phyloP scores from a whole-genome alignment of 2,888 invertebrate species.

The Anthophora plumipes region DNA sequence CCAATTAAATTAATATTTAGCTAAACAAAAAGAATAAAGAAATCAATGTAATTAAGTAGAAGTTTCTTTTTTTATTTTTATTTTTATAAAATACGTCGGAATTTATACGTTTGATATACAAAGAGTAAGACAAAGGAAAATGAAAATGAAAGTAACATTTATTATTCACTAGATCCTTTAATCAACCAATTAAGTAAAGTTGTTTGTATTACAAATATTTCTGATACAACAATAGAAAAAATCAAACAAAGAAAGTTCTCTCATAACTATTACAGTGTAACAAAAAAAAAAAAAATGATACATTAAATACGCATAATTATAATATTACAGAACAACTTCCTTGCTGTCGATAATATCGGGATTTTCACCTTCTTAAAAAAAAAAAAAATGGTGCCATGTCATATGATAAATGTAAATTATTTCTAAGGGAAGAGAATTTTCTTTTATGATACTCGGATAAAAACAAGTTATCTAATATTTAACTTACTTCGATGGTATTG shows the following conservation, averaged over 20 bases:
- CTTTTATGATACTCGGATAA: not conserved
- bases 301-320: not conserved
- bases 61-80: not conserved
- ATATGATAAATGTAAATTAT: slow-evolving; percentile 23
- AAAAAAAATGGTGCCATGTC: slow-evolving; percentile 30
- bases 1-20: slow-evolving; percentile 22
- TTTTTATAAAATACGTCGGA: not conserved
- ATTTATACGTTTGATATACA: not conserved
- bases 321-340: slow-evolving; percentile 1
- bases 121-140: not conserved
- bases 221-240: not conserved
- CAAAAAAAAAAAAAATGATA: not conserved
- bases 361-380: slow-evolving; percentile 11
- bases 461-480: slow-evolving; percentile 19
- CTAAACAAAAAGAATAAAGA: not conserved
- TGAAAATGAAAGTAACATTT: not conserved
- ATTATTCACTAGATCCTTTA: not conserved
- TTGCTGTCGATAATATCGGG: slow-evolving; percentile 32
- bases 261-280: not conserved
- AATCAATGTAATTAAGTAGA: slow-evolving; percentile 5
- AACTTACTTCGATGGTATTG: slow-evolving; percentile 73
- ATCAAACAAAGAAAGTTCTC: not conserved
- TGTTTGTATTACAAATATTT: not conserved
- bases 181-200: not conserved
- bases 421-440: slow-evolving; percentile 16